Evolutionary conservation across 2,797 vertebrate species (phyloP), one percentile per base, ranked within the genome.

Genomic region (Brotula barbata): DNA sequence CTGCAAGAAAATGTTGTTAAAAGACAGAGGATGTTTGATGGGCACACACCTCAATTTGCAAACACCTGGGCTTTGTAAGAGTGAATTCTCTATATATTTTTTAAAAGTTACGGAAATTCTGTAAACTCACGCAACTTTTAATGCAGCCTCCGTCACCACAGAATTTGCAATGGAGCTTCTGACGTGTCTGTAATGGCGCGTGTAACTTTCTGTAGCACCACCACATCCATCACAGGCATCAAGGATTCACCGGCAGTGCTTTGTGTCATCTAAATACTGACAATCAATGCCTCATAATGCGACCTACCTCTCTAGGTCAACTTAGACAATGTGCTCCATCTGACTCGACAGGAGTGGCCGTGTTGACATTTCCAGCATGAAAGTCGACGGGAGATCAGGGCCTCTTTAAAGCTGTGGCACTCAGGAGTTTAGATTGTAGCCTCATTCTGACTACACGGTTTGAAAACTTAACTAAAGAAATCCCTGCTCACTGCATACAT

Each of bases 221-320:
- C 8, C 33, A 17, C 43, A 61, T 61, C 47, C 51, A 44, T 53
- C 40, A 62, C 7, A 12, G 31, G 36, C 53, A 45, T 66, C 68
- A 43, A 60, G 33, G 44, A 17, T 37, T 42, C 19, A 46, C 31
- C 19, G 49, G 21, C 47, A 14, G n/a, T 12, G 50, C 25, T 7
- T 52, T 1, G 13, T 44, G 22, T 39, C 25, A 5, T 31, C 34
- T 6, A 15, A 53, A 28, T n/a, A n/a, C n/a, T n/a, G n/a, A 6
- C 31, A 6, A 7, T 63, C 66, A 64, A 54, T 44, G 51, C 19
- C 43, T 15, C 7, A 57, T 48, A 36, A 61, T 20, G 47, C n/a
- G 49, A 20, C 43, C 40, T 43, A 17, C 21, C 23, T 44, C 45
- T 52, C 10, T 13, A 14, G 51, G 59, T 64, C 43, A 28, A 46